Evolutionary conservation across 2,797 vertebrate species (phyloP), one percentile per base, ranked within the genome.

Genomic region (Gymnopithys bicolor): DNA sequence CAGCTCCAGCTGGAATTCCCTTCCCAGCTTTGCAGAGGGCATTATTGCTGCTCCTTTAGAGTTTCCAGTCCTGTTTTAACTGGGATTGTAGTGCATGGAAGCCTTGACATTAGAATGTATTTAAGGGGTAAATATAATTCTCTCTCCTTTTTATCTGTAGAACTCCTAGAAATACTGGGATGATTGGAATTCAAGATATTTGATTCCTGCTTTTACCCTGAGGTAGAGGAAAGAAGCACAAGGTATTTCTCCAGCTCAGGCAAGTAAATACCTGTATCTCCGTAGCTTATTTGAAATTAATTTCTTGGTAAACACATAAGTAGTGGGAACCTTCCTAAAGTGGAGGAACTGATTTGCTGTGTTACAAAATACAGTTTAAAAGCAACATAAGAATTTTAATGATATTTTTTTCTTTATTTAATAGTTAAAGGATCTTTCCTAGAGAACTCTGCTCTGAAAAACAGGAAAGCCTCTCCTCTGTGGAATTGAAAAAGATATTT

Each of bases 351-450:
- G 1, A 45, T 51, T 62, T 90, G 8, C 21, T 84, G 2, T 62
- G n/a, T 45, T 69, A 56, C 3, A 78, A 78, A 78, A 56, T 79
- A 10, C 0, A 15, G 12, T 69, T 89, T 52, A 58, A 84, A 96
- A 74, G 19, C n/a, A 84, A 75, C 19, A 4, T 28, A 28, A 32
- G 13, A 45, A 74, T 92, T 67, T 51, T 74, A 73, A 71, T 37
- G 22, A 6, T n/a, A 64, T 95, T 53, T 96, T 76, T 66, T 93
- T 94, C 77, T 60, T 95, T 93, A 84, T 96, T 80, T 93, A 88
- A 93, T 83, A 74, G 68, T 88, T 91, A 80, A 87, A 94, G 84
- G 86, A 96, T 64, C 66, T 79, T 27, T 69, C 69, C 62, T 75
- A 60, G 79, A 78, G 83, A 81, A 58, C 15, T 56, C 66, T 59